Base-by-base conservation (phyloP, 2,888 invertebrate genomes). In the Ptilodon capucinus region DNA sequence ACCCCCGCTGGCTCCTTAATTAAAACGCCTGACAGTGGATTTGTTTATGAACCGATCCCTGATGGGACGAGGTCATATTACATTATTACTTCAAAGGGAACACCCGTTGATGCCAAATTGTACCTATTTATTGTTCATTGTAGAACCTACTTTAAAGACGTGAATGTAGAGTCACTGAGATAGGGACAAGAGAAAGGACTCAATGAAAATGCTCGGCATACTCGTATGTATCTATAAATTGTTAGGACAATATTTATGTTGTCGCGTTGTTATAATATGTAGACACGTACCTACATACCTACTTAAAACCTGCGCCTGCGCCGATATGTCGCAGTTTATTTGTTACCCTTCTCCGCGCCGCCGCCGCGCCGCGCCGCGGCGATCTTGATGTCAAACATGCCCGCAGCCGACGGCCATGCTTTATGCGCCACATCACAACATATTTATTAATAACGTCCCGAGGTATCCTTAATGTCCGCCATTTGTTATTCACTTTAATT, bases 11-110 rank as follows among this genome's bases (percentile, higher is more conserved):
- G 50, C 44, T 47, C 63, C 74, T 71, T 77, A 76, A 78, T 79
- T 77, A 79, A 78, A 79, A 74, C 65, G 69, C 75, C 73, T 71
- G 71, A 54, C 54, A 44, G 53, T 47, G 51, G 18, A 45, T 28
- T 11, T 16, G 17, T 11, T 39, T 5, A 32, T 28, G 51, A 35
- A 42, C 39, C 19, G 13, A 34, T 21, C 46, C 42, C 61, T 52
- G 49, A 53, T 55, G 39, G 57, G 49, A 18, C 57, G 54, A 39
- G 46, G 53, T 40, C 58, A 52, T 40, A 48, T 52, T 42, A 17
- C 52, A 3, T 34, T 18, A 35, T 28, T 16, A 30, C 48, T 36
- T n/a, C 7, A 23, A 4, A 1, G 2, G 23, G 13, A 21, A 1
- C 41, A n/a, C 38, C 23, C 41, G 2, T 4, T 18, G 5, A 28